Conservation (phyloP, 1,140 invertebrate genomes). For the Drosophila nebulosa region DNA sequence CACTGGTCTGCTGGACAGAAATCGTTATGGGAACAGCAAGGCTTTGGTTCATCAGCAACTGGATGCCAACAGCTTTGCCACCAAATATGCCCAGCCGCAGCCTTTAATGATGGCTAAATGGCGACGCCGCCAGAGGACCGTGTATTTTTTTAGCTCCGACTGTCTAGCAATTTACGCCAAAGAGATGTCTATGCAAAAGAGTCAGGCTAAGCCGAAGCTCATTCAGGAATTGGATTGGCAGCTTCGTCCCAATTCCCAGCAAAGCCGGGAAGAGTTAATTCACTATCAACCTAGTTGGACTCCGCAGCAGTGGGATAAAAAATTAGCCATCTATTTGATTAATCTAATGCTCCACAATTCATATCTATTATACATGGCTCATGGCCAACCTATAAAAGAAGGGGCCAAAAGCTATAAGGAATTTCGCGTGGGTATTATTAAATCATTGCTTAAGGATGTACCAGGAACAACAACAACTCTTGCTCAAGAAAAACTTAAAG, state of each 20-base stretch:
- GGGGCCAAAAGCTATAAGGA: slow-evolving; percentile 45
- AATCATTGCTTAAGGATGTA: slow-evolving; percentile 50
- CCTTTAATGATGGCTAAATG: slow-evolving; percentile 68
- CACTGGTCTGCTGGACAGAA: slow-evolving; percentile 60
- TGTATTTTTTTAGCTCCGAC: slow-evolving; percentile 68
- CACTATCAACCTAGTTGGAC: slow-evolving; percentile 41
- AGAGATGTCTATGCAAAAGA: slow-evolving; percentile 66
- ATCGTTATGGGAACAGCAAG: slow-evolving; percentile 66
- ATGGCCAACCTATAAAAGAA: slow-evolving; percentile 9
- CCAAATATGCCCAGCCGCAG: slow-evolving; percentile 43
- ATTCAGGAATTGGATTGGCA: slow-evolving; percentile 64
- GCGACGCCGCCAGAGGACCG: slow-evolving; percentile 47
- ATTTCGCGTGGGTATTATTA: slow-evolving; percentile 51
- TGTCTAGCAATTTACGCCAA: slow-evolving; percentile 66
- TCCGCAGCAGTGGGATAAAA: slow-evolving; percentile 37
- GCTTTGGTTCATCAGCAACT: slow-evolving; percentile 51
- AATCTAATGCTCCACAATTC: slow-evolving; percentile 59
- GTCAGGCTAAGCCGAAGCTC: slow-evolving; percentile 51
- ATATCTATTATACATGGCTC: slow-evolving; percentile 42
- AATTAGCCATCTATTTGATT: slow-evolving; percentile 47
- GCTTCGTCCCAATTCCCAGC: slow-evolving; percentile 17
- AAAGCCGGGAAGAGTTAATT: slow-evolving; percentile 32
- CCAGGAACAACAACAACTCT: not conserved
- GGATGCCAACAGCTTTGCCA: slow-evolving; percentile 42
- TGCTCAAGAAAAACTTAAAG: not conserved